Base-by-base conservation (phyloP, 2,888 invertebrate species). In the Craniophora ligustri region DNA sequence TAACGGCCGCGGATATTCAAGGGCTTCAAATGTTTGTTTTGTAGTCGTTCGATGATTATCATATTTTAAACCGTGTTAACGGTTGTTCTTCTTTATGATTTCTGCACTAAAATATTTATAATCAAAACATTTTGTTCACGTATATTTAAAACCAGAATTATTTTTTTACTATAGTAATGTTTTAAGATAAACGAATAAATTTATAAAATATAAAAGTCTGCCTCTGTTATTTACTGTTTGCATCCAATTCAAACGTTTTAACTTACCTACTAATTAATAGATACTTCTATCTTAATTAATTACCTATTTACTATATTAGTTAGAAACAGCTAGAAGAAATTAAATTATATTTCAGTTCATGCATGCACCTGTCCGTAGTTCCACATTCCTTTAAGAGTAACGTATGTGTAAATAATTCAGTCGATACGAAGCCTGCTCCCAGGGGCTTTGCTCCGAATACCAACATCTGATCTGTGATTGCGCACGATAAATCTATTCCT, bases 401-500 rank as follows among this genome's bases (percentile, higher is more conserved):
- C 82, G 78, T 76, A 79, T 79, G 84, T 85, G 86, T 91, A 89
- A 92, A 92, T 92, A 91, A 92, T 92, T 92, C 90, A 91, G 84
- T 81, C 78, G 84, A 80, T 85, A 79, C 85, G 82, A 79, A 79
- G 82, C 82, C 76, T 81, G 82, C 86, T 88, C 88, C 81, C 86
- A 49, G 65, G 85, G 80, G 88, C 83, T 86, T 85, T 82, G 82
- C 80, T 82, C 79, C 82, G 90, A 92, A 92, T 91, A 91, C 88
- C 85, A 88, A 89, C 89, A 87, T 86, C 85, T 89, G 87, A 89
- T 90, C 88, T 85, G 87, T 88, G 92, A 92, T 91, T 90, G 88
- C 84, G 81, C 79, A 79, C 81, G 79, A 87, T 89, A 89, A 89
- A 88, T 89, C 87, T 82, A 80, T 83, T 86, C 79, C 82, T 84